Conservation (phyloP, 2,888 invertebrate genomes). For the Ptychoptera contaminata region DNA sequence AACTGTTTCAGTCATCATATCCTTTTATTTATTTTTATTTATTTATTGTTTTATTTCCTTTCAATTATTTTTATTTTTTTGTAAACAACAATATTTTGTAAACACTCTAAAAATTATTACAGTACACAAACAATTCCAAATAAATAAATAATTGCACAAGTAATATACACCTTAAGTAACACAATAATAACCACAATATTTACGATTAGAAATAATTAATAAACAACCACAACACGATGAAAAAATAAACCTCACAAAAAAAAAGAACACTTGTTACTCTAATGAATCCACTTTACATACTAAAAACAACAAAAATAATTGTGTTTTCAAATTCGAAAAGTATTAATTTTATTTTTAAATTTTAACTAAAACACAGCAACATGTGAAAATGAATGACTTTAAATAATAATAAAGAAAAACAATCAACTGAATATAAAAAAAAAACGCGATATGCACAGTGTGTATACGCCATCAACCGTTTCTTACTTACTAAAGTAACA, state of each 20-base stretch:
- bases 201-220: not conserved
- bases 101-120: not conserved
- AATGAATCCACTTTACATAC: not conserved
- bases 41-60: not conserved
- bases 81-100: not conserved
- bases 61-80: not conserved
- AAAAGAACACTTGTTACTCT: not conserved
- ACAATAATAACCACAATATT: not conserved
- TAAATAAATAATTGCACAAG: no score
- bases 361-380: no score
- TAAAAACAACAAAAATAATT: not conserved
- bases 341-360: not conserved
- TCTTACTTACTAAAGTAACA: no score
- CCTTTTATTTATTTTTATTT: not conserved
- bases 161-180: not conserved
- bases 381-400: no score
- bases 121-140: no score
- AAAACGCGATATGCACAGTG: no score
- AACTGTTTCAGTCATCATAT: conserved; percentile 63
- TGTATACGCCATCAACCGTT: no score
- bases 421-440: no score
- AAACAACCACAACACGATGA: not conserved
- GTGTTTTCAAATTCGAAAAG: not conserved
- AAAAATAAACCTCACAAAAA: not conserved
- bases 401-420: no score